Evolutionary conservation across 2,113 vertebrate genomes (phyloP).

Genomic region (Ursus arctos): DNA sequence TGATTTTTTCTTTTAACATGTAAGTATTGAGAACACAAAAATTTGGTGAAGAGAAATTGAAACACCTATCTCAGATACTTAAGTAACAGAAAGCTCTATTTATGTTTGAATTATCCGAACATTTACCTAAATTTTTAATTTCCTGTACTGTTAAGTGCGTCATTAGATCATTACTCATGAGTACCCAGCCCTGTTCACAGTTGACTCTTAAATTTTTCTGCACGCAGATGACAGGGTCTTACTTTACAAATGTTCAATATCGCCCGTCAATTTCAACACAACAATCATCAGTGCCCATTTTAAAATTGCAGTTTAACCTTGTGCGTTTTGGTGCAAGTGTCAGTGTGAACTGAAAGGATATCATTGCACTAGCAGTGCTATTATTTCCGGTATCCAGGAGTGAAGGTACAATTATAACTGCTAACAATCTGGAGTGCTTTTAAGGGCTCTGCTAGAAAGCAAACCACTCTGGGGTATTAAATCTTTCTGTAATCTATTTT

Average conservation of each 20-base stretch:
- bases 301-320: conserved; percentile 21
- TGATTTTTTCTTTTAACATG: background rate
- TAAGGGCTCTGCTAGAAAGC: conserved; percentile 61
- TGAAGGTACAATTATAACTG: conserved; percentile 58
- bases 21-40: background rate
- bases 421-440: conserved; percentile 58
- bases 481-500: conserved; percentile 55
- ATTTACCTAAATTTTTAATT: background rate
- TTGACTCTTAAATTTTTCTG: conserved; percentile 1
- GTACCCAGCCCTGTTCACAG: background rate
- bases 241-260: background rate
- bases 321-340: background rate
- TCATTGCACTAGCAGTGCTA: background rate
- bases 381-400: conserved; percentile 41
- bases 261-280: background rate
- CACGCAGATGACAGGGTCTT: background rate
- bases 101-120: background rate
- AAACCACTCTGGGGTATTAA: background rate
- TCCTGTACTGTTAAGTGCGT: background rate
- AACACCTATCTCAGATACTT: background rate
- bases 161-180: background rate
- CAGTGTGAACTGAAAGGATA: conserved; percentile 6
- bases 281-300: background rate
- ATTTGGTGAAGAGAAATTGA: background rate
- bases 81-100: background rate